Percentiles rank a stretch among this genome's conserved stretches.
These are phyloP conservation scores for Triplophysa dalaica DNA, from an alignment of 2,113 vertebrate genomes.

Conservation along the genomic window DNA sequence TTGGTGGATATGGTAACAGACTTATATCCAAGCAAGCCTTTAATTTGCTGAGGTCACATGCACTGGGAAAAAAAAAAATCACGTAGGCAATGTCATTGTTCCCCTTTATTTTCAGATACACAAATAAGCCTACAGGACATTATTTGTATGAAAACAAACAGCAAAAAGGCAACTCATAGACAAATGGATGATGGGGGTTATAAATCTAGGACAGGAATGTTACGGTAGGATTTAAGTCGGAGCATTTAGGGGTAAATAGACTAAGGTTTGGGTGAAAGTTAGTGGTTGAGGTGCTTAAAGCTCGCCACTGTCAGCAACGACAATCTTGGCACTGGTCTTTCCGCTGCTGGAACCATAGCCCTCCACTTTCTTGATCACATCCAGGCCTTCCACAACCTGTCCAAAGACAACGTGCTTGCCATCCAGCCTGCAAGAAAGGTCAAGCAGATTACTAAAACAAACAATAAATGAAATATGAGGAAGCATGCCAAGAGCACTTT, in stretches of 20 bases:
- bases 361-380: conserved; percentile 79
- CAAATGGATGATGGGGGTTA: conserved; percentile 22
- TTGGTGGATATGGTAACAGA: background rate
- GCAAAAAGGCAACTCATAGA: conserved; percentile 65
- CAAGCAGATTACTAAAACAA: background rate
- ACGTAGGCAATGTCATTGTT: conserved; percentile 56
- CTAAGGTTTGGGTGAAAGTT: conserved; percentile 7
- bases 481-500: background rate
- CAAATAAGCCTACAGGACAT: conserved; percentile 49
- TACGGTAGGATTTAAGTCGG: conserved; percentile 43
- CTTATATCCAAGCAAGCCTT: background rate
- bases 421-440: conserved; percentile 81
- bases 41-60: too few species aligned
- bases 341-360: conserved; percentile 67
- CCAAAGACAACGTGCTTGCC: conserved; percentile 96
- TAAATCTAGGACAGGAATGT: conserved; percentile 66
- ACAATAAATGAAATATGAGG: background rate
- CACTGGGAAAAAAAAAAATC: background rate
- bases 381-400: conserved; percentile 78
- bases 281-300: conserved; percentile 63
- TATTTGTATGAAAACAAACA: conserved; percentile 52
- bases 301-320: conserved; percentile 82
- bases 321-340: conserved; percentile 75
- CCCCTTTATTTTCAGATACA: conserved; percentile 60
- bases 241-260: conserved; percentile 12